Evolutionary conservation across 2,113 vertebrate species (phyloP), one percentile per base, ranked within the genome.

Genomic region (Cryptomyrus ogoouensis): DNA sequence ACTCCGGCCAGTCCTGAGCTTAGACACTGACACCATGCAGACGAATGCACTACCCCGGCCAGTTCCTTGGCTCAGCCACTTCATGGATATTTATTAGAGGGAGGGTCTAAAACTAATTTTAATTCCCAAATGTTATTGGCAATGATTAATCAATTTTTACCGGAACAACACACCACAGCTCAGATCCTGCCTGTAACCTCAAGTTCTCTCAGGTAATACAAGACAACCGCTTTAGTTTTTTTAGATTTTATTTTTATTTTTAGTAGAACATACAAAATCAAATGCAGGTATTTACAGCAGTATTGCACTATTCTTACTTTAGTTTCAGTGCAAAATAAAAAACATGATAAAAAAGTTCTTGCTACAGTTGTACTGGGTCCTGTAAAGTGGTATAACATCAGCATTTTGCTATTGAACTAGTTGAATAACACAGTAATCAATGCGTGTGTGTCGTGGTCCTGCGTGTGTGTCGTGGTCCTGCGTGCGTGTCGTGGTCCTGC

Each of bases 351-450:
- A 94, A 95, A 94, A 95, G 15, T 50, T 85, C 90, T 89, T 96
- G 98, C 98, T 98, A 99, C 98, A 98, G 94, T 91, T 93, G 93
- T 1, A 97, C 98, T 98, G 97, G 97, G 97, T 98, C 95, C 93
- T 94, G 91, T 93, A 93, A 94, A 95, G 96, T 95, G 95, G 96
- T 62, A 92, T 92, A 83, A 87, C 58, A 90, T 93, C 91, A 93
- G 93, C 91, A 1, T 93, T 89, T 91, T 92, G 93, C 93, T 93
- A 91, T 42, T 91, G 52, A 94, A 94, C 93, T 92, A 93, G 89
- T 91, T 93, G 94, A 90, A 89, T 47, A 92, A 88, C 92, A 95
- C 93, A 93, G 94, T 94, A 90, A 91, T 94, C 89, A 90, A 91
- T 70, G 92, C 77, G 50, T 89, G 19, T 85, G 66, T 27, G 31